Evolutionary conservation across 2,888 invertebrate genomes (phyloP).

Genomic region (Oscheius sp.): DNA sequence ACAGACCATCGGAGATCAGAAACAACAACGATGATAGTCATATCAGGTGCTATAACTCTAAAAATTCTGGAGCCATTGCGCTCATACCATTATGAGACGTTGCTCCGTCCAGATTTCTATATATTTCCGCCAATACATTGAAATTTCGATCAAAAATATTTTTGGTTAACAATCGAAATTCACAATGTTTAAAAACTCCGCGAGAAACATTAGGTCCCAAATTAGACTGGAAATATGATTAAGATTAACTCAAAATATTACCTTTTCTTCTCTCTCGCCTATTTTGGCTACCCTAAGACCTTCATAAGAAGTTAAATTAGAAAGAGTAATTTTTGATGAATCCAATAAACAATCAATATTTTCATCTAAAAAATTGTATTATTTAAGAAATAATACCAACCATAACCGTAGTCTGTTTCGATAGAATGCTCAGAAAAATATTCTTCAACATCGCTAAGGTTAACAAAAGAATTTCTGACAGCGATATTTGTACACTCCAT

Average conservation of each 20-base stretch:
- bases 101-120: slow-evolving; percentile 62
- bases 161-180: slow-evolving; percentile 44
- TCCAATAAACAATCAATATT: slow-evolving; percentile 67
- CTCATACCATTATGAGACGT: slow-evolving; percentile 63
- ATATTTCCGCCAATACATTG: slow-evolving; percentile 56
- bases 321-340: slow-evolving; percentile 44
- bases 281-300: slow-evolving; percentile 7
- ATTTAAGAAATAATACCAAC: slow-evolving; percentile 13
- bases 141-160: slow-evolving; percentile 57
- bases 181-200: slow-evolving; percentile 50
- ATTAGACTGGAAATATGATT: background rate
- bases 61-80: no score
- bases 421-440: slow-evolving; percentile 49
- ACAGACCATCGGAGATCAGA: slow-evolving; percentile 50
- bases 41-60: slow-evolving; percentile 61
- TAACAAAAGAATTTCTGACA: slow-evolving; percentile 56
- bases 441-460: slow-evolving; percentile 32
- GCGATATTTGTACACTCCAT: slow-evolving; percentile 48
- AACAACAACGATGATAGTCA: slow-evolving; percentile 54
- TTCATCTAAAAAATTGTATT: slow-evolving; percentile 28
- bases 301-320: slow-evolving; percentile 47
- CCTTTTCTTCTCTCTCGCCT: background rate
- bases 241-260: background rate
- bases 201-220: slow-evolving; percentile 39
- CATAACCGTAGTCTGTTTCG: slow-evolving; percentile 51